phyloP scores from a whole-genome alignment of 2,113 vertebrate species.

The Hystrix brachyura region DNA sequence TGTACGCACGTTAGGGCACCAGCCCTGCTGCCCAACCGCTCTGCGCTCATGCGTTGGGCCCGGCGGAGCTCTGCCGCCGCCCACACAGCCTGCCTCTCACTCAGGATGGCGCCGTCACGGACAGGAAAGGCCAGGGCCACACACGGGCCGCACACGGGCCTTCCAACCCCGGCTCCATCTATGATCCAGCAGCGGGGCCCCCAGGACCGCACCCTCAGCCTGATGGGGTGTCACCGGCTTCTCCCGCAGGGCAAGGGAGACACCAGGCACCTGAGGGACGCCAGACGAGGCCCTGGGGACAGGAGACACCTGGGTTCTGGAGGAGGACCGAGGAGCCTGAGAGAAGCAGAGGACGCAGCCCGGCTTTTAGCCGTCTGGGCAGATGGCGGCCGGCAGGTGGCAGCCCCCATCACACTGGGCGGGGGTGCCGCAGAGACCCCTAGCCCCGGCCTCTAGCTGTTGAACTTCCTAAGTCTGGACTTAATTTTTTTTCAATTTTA shows the following conservation, averaged over 20 bases:
- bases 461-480: neutral
- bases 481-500: neutral
- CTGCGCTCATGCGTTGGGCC: neutral
- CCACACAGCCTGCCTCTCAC: neutral
- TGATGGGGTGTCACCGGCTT: neutral
- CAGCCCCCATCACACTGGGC: neutral
- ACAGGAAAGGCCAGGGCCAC: neutral
- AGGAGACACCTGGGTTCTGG: neutral
- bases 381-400: neutral
- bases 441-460: no score
- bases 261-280: neutral
- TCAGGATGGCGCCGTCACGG: neutral
- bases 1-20: neutral
- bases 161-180: neutral
- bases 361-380: neutral
- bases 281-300: neutral
- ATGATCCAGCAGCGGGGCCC: neutral
- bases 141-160: neutral
- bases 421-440: no score
- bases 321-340: neutral
- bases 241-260: neutral
- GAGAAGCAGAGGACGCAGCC: neutral
- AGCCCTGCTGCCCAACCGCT: neutral
- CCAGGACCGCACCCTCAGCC: neutral
- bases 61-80: neutral